Evolutionary conservation across 2,113 vertebrate species (phyloP), one percentile per base, ranked within the genome.

Genomic region (Solea senegalensis): DNA sequence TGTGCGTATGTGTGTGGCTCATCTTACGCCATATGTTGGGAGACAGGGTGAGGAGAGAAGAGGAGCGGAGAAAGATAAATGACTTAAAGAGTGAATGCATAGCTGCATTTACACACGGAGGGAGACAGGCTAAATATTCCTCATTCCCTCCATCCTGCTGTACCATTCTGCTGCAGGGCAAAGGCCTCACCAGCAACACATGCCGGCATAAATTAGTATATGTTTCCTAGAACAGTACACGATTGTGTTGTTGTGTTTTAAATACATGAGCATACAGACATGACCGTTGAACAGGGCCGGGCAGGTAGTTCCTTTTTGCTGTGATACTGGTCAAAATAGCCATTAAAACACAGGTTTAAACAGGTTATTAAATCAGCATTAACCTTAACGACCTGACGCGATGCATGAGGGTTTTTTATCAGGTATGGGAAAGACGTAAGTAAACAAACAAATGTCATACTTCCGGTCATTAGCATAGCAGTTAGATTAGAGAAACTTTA

Each of bases 11-110:
- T 74, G 83, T 74, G 86, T 65, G 81, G 15, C 55, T 86, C 76
- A 69, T 89, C 83, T 85, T 76, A 82, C 69, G 69, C 90, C 92
- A 90, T 90, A 90, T 86, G 92, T 84, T 91, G 80, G 83, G 71
- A 84, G 91, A 92, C 87, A 92, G 74, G 80, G 68, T 76, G 74
- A 84, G 64, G 80, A 86, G 63, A 81, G 82, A 73, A 85, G 72
- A 78, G 64, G 72, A 77, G 79, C 60, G 40, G 61, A 64, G 64
- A 86, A 92, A 91, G 90, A 92, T 91, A 90, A 90, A 92, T 92
- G 90, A 91, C 51, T 91, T 83, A 75, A 90, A 79, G 88, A 88
- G 80, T 91, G 78, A 90, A 90, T 88, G 89, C 83, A 84, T 87
- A 81, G 70, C 83, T 90, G 87, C 81, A 81, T 89, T 88, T 88